A percentile compares a stretch with the other conserved stretches of the same genome.
phyloP scores from a whole-genome alignment of 2,888 invertebrate species.

The Oligia fasciuncula region DNA sequence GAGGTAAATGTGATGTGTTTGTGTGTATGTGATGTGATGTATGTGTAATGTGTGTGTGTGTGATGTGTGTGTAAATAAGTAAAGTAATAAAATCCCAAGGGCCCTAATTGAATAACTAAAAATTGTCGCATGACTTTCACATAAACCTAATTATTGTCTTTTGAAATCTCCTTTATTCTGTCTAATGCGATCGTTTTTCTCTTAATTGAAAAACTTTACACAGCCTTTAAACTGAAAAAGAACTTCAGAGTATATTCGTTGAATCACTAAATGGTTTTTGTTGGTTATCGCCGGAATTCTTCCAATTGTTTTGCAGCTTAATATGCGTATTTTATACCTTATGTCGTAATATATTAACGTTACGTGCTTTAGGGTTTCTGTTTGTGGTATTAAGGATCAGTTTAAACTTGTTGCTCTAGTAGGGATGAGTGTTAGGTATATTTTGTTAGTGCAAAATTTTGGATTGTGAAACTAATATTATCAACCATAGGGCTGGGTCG shows the following conservation, averaged over 20 bases:
- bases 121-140: neutral
- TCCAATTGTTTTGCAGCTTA: conserved; percentile 69
- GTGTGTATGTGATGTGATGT: too few species aligned
- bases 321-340: conserved; percentile 63
- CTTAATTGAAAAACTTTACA: conserved; percentile 85
- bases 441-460: neutral
- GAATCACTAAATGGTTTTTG: conserved; percentile 82
- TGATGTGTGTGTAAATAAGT: too few species aligned
- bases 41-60: too few species aligned
- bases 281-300: conserved; percentile 71
- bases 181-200: conserved; percentile 68
- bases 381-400: conserved; percentile 12
- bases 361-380: conserved; percentile 27
- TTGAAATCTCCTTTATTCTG: conserved; percentile 42
- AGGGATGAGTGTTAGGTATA: neutral
- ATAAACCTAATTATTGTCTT: conserved; percentile 1
- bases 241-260: conserved; percentile 75
- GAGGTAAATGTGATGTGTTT: too few species aligned
- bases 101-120: neutral
- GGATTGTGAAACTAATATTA: neutral
- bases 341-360: conserved; percentile 51
- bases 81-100: neutral
- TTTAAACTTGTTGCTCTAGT: neutral
- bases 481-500: too few species aligned
- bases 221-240: conserved; percentile 68